A percentile compares a stretch with the other conserved stretches of the same genome.
Conservation (phyloP, 1,140 invertebrate species). For the Aleiodes sp. region DNA sequence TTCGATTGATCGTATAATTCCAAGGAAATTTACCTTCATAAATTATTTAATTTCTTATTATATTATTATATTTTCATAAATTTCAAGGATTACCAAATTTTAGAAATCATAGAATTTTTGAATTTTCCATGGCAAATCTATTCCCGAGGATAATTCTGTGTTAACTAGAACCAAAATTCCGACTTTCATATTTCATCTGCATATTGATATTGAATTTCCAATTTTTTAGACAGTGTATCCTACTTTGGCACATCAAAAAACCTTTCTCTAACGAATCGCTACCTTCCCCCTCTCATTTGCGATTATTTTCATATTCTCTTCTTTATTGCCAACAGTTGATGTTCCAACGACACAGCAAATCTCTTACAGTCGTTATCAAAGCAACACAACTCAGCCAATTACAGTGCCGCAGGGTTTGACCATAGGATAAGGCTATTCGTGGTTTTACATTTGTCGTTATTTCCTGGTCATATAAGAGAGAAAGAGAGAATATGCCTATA, state of each 20-base stretch:
- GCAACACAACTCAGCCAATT: conserved; percentile 6
- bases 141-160: too few relatives aligned
- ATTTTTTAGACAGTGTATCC: too few relatives aligned
- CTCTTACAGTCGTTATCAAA: background rate
- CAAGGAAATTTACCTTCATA: too few relatives aligned
- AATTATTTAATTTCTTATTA: too few relatives aligned
- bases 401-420: background rate
- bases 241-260: background rate
- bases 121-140: background rate
- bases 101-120: too few relatives aligned
- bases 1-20: too few relatives aligned
- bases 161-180: too few relatives aligned
- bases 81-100: too few relatives aligned
- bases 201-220: too few relatives aligned
- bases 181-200: too few relatives aligned
- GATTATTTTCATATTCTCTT: background rate
- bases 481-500: conserved; percentile 3
- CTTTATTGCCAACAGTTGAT: background rate
- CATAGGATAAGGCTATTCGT: background rate
- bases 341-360: background rate
- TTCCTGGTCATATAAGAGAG: background rate
- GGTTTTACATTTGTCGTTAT: conserved; percentile 7
- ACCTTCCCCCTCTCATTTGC: background rate
- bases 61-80: too few relatives aligned
- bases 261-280: background rate